Evolutionary conservation across 2,113 vertebrate species (phyloP).

Genomic region (Oxyruncus cristatus): DNA sequence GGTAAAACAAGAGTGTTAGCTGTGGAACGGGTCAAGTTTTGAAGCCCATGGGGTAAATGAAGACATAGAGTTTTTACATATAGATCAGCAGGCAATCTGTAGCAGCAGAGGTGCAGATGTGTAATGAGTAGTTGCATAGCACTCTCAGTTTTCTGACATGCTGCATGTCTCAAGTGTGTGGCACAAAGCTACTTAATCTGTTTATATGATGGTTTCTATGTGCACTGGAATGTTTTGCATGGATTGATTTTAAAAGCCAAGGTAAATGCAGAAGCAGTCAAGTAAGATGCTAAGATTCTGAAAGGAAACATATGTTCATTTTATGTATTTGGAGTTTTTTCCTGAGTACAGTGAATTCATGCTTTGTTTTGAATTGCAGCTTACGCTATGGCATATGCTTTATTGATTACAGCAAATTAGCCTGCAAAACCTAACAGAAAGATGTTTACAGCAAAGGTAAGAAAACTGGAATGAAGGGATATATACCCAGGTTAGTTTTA

Average conservation of each 20-base stretch:
- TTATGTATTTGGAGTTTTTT: not conserved
- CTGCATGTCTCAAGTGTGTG: not conserved
- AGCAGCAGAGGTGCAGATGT: not conserved
- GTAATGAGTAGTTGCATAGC: not conserved
- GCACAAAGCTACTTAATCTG: not conserved
- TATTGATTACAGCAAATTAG: not conserved
- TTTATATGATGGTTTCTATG: not conserved
- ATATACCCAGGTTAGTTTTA: not conserved
- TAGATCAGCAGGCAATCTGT: not conserved
- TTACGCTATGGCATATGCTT: not conserved
- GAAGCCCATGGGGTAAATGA: not conserved
- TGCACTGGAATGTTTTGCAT: not conserved
- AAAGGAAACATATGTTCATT: not conserved
- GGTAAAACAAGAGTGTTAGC: not conserved
- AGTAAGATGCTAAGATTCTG: not conserved
- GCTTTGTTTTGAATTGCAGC: conserved; percentile 7
- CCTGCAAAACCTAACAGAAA: not conserved
- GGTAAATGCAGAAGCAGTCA: not conserved
- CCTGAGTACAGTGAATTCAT: not conserved
- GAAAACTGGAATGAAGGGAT: not conserved
- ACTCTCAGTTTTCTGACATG: not conserved
- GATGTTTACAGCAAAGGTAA: not conserved
- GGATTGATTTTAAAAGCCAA: not conserved
- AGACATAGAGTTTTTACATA: not conserved
- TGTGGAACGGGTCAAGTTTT: not conserved